Percentiles rank a stretch among this genome's conserved stretches.
Evolutionary conservation across 2,797 vertebrate genomes (phyloP).

Genomic region (Tauraco hartlaubi): DNA sequence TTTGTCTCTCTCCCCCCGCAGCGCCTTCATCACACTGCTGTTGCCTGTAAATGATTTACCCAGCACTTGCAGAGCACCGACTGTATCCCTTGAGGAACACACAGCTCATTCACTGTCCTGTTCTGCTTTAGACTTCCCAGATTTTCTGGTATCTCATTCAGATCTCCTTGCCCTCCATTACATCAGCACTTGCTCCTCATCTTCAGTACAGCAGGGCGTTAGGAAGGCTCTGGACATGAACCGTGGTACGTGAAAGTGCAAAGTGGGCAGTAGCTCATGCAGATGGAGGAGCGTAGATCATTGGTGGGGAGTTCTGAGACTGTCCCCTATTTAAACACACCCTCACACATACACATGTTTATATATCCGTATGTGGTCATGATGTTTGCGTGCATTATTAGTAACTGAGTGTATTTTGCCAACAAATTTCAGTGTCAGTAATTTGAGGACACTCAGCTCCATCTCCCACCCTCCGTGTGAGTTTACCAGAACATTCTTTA

Average conservation of each 20-base stretch:
- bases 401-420: neutral
- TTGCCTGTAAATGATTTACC: constrained; percentile 60
- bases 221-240: neutral
- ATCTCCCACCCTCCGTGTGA: neutral
- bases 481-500: neutral
- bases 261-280: neutral
- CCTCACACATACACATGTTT: neutral
- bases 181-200: neutral
- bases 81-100: fast-evolving
- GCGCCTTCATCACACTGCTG: neutral
- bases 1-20: neutral
- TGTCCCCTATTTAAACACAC: neutral
- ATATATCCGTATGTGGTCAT: neutral
- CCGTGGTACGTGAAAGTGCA: neutral
- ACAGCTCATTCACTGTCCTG: neutral
- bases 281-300: neutral
- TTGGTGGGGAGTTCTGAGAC: neutral
- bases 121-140: neutral
- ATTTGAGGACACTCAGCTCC: neutral
- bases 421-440: neutral
- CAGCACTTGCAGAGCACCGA: neutral
- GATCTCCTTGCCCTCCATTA: neutral
- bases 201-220: neutral
- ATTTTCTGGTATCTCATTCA: neutral
- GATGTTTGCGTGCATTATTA: neutral